Evolutionary conservation across 1,140 invertebrate species (phyloP), one percentile per base, ranked within the genome.

Genomic region (Oppia nitens): DNA sequence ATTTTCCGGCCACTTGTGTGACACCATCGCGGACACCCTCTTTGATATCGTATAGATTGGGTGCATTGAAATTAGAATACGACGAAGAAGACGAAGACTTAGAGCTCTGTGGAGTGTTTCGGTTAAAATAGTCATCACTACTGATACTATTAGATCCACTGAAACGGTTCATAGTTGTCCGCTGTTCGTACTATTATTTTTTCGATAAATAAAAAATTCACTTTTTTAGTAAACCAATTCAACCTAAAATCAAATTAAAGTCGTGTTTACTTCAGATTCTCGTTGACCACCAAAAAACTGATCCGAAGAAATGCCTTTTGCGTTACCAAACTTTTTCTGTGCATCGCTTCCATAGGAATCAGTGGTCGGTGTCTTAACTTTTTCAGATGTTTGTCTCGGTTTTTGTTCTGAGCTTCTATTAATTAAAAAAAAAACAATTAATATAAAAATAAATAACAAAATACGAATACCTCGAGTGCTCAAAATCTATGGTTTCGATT

Each of bases 251-350:
- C 6, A 49, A 59, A 17, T 53, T 52, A 14, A 23, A 45, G 1
- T 53, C 29, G 26, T 53, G 67, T 69, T 71, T 69, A 78, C 77
- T 66, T 86, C 83, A 64, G 74, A 74, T 68, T 81, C 80, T 61
- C 75, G 71, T 63, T 78, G 78, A 62, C 86, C 83, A 2, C 81
- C 82, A 70, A 95, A 95, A 74, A 83, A 97, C 74, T 96, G 91
- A 69, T 94, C 89, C 0, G 94, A 98, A 59, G 91, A 96, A 65
- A 98, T 98, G 2, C 90, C 84, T 75, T 98, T 98, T 3, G 94
- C 92, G 67, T 84, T 83, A 24, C 87, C 91, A 72, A 96, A 97
- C 74, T 96, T 96, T 69, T 89, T 87, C 67, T 90, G 87, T 12
- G 89, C 90, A 60, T 83, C 81, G 61, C 80, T 79, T 21, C 61